Conservation (phyloP, 37 sponge, comb jelly and placozoan genomes). For the Cliona cf. orientalis region DNA sequence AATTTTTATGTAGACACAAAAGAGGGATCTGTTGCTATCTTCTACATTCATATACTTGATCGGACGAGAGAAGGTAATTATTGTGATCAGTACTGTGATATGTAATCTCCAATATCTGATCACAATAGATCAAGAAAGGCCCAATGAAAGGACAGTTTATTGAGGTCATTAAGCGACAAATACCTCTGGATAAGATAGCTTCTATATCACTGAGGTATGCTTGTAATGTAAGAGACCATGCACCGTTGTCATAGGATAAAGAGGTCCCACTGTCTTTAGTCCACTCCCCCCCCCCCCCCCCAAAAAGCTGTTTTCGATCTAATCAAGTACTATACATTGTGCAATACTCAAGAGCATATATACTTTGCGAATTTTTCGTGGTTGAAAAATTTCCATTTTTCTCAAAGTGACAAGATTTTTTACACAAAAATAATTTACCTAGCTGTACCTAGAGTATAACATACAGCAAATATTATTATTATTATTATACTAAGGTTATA, state of each 20-base stretch:
- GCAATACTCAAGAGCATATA: too few species aligned
- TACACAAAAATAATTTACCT: too few species aligned
- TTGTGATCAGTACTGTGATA: background rate
- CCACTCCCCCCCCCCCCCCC: conserved; percentile 1
- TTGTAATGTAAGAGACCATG: background rate
- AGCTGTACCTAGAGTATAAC: too few species aligned
- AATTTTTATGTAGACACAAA: conserved; percentile 38
- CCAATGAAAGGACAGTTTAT: conserved; percentile 92
- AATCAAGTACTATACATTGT: too few species aligned
- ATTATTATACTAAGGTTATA: too few species aligned
- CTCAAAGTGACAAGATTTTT: too few species aligned
- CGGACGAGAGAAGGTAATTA: conserved; percentile 89
- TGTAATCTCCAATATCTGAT: background rate
- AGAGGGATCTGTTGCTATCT: conserved; percentile 90
- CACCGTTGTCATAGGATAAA: background rate
- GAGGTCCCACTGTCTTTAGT: background rate
- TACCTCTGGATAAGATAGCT: conserved; percentile 73
- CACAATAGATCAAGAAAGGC: conserved; percentile 90
- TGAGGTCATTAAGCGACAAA: conserved; percentile 92
- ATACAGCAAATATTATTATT: too few species aligned
- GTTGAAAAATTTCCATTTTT: too few species aligned
- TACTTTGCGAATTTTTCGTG: too few species aligned
- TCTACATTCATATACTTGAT: conserved; percentile 83
- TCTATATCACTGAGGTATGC: conserved; percentile 77
- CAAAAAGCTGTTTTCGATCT: too few species aligned